Percentiles rank a stretch among this genome's conserved stretches.
phyloP scores from a whole-genome alignment of 2,113 vertebrate species.

The Scomber scombrus region DNA sequence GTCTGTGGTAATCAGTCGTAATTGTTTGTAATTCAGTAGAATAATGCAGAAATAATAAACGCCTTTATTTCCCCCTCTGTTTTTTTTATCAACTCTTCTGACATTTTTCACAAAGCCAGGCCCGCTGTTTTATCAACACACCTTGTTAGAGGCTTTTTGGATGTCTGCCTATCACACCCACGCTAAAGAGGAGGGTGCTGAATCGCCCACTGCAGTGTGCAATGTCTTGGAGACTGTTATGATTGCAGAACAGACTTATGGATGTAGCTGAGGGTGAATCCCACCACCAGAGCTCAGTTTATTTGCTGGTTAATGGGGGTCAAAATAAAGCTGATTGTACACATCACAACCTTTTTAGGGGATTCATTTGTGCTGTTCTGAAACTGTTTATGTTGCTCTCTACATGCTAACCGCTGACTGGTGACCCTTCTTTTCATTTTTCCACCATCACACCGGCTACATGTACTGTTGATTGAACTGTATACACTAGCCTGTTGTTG shows the following conservation, averaged over 20 bases:
- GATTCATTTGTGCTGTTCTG: no score
- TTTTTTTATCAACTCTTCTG: constrained; percentile 53
- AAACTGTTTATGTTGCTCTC: neutral
- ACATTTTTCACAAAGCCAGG: constrained; percentile 59
- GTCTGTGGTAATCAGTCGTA: neutral
- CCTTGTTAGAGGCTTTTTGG: constrained; percentile 44
- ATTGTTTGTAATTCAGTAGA: constrained; percentile 11
- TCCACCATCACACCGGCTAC: no score
- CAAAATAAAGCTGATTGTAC: neutral
- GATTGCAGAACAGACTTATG: neutral
- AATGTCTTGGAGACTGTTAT: constrained; percentile 19
- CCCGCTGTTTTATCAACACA: constrained; percentile 70
- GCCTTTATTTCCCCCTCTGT: constrained; percentile 51
- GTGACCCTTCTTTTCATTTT: no score
- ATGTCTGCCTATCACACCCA: constrained; percentile 47
- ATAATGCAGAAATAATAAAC: constrained; percentile 31
- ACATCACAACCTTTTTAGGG: neutral
- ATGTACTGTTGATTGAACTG: neutral
- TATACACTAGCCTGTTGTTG: neutral
- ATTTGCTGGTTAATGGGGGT: neutral
- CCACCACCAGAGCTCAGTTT: neutral
- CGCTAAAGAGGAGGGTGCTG: neutral
- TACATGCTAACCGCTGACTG: no score
- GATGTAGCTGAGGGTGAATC: neutral
- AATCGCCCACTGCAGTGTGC: neutral